Conservation (phyloP, 2,113 vertebrate genomes). For the Mastomys natalensis region DNA sequence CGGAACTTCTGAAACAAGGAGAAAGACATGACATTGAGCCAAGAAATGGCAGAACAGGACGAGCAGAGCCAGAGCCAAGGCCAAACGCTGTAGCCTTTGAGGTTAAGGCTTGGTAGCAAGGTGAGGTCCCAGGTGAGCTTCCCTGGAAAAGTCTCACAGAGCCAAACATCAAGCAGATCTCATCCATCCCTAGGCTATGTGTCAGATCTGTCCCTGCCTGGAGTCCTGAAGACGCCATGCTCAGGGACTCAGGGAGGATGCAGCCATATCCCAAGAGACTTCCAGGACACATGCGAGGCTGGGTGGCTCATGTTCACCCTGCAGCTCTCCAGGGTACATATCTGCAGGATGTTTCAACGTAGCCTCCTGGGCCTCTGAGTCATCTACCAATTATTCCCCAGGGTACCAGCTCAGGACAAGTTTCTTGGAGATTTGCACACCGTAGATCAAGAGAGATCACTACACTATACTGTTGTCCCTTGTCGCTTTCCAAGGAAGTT, state of each 20-base stretch:
- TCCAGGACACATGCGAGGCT: neutral
- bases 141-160: neutral
- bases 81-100: neutral
- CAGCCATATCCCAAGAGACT: neutral
- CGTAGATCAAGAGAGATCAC: neutral
- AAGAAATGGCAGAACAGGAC: conserved; percentile 27
- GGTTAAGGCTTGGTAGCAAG: neutral
- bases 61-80: neutral
- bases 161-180: neutral
- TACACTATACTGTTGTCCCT: neutral
- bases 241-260: neutral
- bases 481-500: neutral
- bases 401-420: neutral
- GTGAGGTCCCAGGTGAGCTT: neutral
- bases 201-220: neutral
- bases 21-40: neutral
- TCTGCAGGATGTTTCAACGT: neutral
- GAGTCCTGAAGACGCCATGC: neutral
- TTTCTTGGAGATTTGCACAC: neutral
- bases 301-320: neutral
- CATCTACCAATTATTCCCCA: conserved; percentile 33
- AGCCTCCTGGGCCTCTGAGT: neutral
- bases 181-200: neutral
- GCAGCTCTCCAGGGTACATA: neutral
- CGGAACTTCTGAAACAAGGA: conserved; percentile 93